Evolutionary conservation across 2,888 invertebrate genomes (phyloP), one percentile per base, ranked within the genome.

Genomic region (Teleiodes luculella): DNA sequence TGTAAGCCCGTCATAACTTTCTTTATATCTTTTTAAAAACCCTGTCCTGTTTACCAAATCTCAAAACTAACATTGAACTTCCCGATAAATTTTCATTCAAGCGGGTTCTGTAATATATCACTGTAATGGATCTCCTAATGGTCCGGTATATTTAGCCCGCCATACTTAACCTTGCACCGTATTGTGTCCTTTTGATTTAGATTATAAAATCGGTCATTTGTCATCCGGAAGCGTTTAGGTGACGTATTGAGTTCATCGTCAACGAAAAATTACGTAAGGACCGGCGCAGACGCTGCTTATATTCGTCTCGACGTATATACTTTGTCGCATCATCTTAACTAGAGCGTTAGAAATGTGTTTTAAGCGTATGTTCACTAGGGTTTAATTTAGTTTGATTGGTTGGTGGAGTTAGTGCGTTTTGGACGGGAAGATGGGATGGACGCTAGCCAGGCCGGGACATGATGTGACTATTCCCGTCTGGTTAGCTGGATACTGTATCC

Each of bases 401-500:
- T 18, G 13, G 24, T 7, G 31, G 74, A 63, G 60, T 62, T 68
- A 68, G 66, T 67, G 64, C 54, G 64, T 61, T 73, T 76, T 67
- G 64, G 63, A 65, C 62, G 63, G 66, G 61, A 62, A 61, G 64
- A 60, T 59, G 60, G 71, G 70, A 86, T 89, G 88, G 88, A 85
- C 83, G 78, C 67, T 69, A 72, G 88, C 88, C 88, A 88, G 85
- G 88, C 87, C 88, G 83, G 88, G 87, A 67, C 73, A 74, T 72
- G 81, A 78, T 80, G 84, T 70, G 86, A 86, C 88, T 89, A 89
- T 89, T 89, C 88, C 88, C 87, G 88, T 86, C 88, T 85, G 77
- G 78, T 79, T 72, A 70, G 70, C 80, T 76, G 78, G 75, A 80
- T 78, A 75, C 74, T 73, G 75, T 78, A 77, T 78, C 80, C 76